Evolutionary conservation across 2,113 vertebrate species (phyloP).

Genomic region (Oreocharis arfaki): DNA sequence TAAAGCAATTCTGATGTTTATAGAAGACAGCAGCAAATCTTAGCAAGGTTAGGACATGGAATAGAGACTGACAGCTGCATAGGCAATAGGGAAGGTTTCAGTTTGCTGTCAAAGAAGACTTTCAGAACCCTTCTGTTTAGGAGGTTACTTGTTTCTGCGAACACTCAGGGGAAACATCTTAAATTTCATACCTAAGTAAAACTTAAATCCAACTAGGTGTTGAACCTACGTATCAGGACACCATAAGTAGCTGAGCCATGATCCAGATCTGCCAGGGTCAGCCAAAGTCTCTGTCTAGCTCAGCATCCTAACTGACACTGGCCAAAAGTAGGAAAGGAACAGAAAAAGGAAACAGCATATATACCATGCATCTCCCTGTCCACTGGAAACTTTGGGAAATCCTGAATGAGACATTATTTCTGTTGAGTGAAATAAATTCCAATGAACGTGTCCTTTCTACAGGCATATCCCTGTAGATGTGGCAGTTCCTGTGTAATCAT

Average conservation of each 20-base stretch:
- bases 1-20: conserved; percentile 52
- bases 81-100: not conserved
- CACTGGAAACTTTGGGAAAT: not conserved
- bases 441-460: not conserved
- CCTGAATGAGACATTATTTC: not conserved
- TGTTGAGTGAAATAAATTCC: not conserved
- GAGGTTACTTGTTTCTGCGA: not conserved
- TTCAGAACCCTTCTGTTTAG: not conserved
- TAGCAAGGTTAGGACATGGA: not conserved
- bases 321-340: not conserved
- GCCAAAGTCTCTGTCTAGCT: not conserved
- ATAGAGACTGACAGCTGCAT: not conserved
- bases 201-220: not conserved
- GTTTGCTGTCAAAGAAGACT: not conserved
- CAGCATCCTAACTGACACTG: not conserved
- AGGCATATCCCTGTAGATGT: not conserved
- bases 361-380: not conserved
- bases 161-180: not conserved
- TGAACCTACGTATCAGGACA: not conserved
- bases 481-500: not conserved
- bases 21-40: conserved; percentile 49
- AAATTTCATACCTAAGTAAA: not conserved
- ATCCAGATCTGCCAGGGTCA: not conserved
- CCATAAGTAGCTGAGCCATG: not conserved
- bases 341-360: not conserved